A percentile compares a stretch with the other conserved stretches of the same genome.
Evolutionary conservation across 2,797 vertebrate genomes (phyloP).

Genomic region (Carduelis carduelis): DNA sequence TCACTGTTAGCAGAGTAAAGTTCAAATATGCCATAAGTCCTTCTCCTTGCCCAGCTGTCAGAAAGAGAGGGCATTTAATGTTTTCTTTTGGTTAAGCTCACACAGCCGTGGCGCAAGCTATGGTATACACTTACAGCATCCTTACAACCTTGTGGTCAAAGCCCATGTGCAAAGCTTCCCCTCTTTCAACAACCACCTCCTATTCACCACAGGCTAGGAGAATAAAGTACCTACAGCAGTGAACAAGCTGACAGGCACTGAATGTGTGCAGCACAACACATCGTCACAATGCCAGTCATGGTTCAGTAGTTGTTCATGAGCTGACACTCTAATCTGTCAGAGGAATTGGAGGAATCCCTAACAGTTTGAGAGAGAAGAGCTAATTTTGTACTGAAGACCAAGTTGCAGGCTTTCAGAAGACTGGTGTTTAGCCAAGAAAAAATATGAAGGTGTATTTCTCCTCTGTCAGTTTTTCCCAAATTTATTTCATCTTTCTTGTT

Average conservation of each 20-base stretch:
- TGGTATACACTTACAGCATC: not conserved
- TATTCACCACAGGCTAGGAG: not conserved
- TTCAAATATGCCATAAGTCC: not conserved
- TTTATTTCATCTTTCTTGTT: not conserved
- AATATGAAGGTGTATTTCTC: not conserved
- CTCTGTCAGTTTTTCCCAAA: not conserved
- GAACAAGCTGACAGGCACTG: not conserved
- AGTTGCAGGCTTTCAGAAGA: not conserved
- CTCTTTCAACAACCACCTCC: not conserved
- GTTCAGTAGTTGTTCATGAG: not conserved
- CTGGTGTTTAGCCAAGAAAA: not conserved
- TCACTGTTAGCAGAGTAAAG: not conserved
- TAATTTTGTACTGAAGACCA: not conserved
- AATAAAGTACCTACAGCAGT: not conserved
- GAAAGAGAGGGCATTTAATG: not conserved
- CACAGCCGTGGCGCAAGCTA: rapidly evolving
- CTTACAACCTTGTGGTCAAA: not conserved
- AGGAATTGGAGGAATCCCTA: not conserved
- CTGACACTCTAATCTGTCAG: not conserved
- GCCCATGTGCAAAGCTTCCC: not conserved
- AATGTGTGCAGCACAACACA: not conserved
- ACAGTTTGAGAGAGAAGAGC: not conserved
- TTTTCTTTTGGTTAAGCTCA: not conserved
- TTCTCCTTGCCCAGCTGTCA: not conserved
- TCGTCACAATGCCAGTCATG: not conserved